Conservation (phyloP, 2,797 vertebrate species). For the Huso huso region DNA sequence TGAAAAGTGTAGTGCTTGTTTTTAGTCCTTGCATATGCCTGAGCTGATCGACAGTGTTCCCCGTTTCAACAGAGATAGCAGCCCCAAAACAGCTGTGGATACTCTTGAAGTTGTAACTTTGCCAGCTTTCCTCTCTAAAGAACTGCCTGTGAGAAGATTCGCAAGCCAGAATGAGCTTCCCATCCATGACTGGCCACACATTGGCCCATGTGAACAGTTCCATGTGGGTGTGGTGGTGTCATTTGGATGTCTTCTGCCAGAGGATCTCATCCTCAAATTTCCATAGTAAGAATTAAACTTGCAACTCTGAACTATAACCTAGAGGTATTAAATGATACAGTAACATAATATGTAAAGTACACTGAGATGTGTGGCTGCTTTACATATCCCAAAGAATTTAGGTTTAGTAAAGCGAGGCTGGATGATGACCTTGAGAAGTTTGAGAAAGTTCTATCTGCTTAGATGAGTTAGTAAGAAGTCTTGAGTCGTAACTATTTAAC, state of each 20-base stretch:
- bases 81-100: conserved; percentile 46
- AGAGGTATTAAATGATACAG: too few relatives aligned
- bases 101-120: conserved; percentile 80
- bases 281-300: conserved; percentile 65
- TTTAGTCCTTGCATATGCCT: neutral
- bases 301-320: too few relatives aligned
- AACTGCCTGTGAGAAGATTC: conserved; percentile 68
- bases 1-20: conserved; percentile 24
- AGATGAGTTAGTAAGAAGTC: too few relatives aligned
- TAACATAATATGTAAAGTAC: too few relatives aligned
- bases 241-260: conserved; percentile 77
- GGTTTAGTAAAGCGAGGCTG: too few relatives aligned
- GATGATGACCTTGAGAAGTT: too few relatives aligned
- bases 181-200: conserved; percentile 70
- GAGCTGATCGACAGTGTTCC: too few relatives aligned
- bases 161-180: conserved; percentile 62
- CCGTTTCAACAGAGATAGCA: too few relatives aligned
- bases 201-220: conserved; percentile 53
- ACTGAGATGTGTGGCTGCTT: too few relatives aligned
- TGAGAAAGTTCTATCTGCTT: too few relatives aligned
- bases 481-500: too few relatives aligned
- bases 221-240: conserved; percentile 90
- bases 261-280: conserved; percentile 77
- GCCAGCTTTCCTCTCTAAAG: conserved; percentile 20
- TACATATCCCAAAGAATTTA: too few relatives aligned